phyloP scores from a whole-genome alignment of 2,888 invertebrate species.

The Sesamia inferens region DNA sequence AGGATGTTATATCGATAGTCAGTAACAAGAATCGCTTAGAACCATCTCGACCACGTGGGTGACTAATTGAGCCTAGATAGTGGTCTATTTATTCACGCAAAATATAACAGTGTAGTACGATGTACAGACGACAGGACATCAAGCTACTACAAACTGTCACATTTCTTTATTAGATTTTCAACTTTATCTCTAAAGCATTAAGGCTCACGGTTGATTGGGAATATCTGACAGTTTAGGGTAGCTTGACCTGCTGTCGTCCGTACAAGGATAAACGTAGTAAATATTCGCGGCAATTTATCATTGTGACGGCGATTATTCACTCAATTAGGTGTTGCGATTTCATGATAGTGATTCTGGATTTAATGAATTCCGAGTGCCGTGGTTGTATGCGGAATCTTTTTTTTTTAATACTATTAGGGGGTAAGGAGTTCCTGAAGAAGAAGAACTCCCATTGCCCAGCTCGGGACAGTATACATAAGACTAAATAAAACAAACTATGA shows the following conservation, averaged over 20 bases:
- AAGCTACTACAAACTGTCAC: too few relatives aligned
- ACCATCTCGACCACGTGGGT: conserved; percentile 40
- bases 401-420: not conserved
- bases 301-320: conserved; percentile 16
- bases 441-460: not conserved
- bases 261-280: conserved; percentile 40
- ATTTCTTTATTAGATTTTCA: too few relatives aligned
- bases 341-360: not conserved
- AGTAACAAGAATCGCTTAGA: not conserved
- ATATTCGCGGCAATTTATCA: conserved; percentile 11
- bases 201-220: too few relatives aligned
- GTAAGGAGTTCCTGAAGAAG: not conserved
- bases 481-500: not conserved
- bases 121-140: too few relatives aligned
- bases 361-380: too few relatives aligned
- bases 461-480: too few relatives aligned
- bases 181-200: too few relatives aligned
- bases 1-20: not conserved
- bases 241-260: too few relatives aligned
- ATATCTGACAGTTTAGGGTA: too few relatives aligned
- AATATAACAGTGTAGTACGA: conserved; percentile 22
- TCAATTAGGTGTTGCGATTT: not conserved
- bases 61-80: conserved; percentile 38
- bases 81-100: conserved; percentile 42
- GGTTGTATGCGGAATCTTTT: not conserved